phyloP scores from a whole-genome alignment of 1,140 invertebrate genomes.

The Drosophila mojavensis region DNA sequence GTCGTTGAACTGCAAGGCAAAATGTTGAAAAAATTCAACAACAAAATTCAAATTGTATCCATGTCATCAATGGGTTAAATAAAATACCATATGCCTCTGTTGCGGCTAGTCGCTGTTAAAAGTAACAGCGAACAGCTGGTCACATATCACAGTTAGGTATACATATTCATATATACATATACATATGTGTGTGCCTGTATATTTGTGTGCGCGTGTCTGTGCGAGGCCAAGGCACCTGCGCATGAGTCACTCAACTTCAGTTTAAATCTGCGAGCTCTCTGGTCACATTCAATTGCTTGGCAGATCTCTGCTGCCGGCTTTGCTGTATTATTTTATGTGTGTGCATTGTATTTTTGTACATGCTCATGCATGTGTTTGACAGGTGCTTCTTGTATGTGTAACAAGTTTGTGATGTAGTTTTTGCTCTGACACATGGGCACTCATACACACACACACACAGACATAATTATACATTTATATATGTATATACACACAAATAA shows the following conservation, averaged over 20 bases:
- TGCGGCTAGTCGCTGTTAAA: constrained; percentile 18
- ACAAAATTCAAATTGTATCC: not conserved
- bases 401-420: constrained; percentile 65
- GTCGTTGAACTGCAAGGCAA: constrained; percentile 6
- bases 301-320: constrained; percentile 39
- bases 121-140: constrained; percentile 40
- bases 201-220: not conserved
- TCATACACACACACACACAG: constrained; percentile 2
- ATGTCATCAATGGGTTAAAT: constrained; percentile 1
- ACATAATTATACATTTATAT: not conserved
- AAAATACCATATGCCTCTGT: constrained; percentile 11
- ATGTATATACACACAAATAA: not conserved
- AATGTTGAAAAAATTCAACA: not conserved
- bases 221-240: constrained; percentile 39
- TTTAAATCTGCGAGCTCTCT: constrained; percentile 29
- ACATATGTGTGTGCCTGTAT: not conserved
- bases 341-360: not conserved
- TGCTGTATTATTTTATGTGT: constrained; percentile 10
- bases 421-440: constrained; percentile 60
- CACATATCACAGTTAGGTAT: constrained; percentile 27
- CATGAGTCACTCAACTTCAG: constrained; percentile 49
- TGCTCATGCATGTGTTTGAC: constrained; percentile 54
- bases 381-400: constrained; percentile 74
- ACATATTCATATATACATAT: too few species aligned
- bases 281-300: constrained; percentile 44